A percentile compares a stretch with the other conserved stretches of the same genome.
Evolutionary conservation across 2,888 invertebrate genomes (phyloP).

Genomic region (Lasioglossum villosulum): DNA sequence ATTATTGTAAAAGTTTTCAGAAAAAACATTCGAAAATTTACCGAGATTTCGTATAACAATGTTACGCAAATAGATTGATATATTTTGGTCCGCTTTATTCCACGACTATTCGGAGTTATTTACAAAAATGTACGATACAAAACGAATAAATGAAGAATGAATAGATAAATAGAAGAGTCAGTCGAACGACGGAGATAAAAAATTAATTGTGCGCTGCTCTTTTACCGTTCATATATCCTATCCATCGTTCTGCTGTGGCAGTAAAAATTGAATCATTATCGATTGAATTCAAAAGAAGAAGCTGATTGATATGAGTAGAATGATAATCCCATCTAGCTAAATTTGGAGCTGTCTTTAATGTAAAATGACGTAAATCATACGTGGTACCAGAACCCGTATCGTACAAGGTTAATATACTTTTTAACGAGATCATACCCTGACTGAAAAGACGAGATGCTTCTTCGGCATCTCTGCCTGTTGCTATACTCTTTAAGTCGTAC

Average conservation of each 20-base stretch:
- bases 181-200: background rate
- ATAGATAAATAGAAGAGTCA: slow-evolving; percentile 22
- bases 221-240: slow-evolving; percentile 98
- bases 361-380: slow-evolving; percentile 98
- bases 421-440: slow-evolving; percentile 94
- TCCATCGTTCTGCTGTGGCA: slow-evolving; percentile 96
- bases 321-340: slow-evolving; percentile 99
- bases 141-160: slow-evolving; percentile 23
- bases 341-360: slow-evolving; percentile 95
- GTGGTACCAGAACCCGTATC: slow-evolving; percentile 98
- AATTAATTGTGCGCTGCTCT: slow-evolving; percentile 95
- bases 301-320: slow-evolving; percentile 98
- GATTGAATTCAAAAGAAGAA: slow-evolving; percentile 94
- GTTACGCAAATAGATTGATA: slow-evolving; percentile 39
- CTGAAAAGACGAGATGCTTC: slow-evolving; percentile 92
- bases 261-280: slow-evolving; percentile 93
- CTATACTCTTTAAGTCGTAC: slow-evolving; percentile 95
- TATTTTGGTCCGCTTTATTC: slow-evolving; percentile 56
- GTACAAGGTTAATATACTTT: slow-evolving; percentile 94
- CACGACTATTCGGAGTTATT: slow-evolving; percentile 33
- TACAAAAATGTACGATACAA: slow-evolving; percentile 42
- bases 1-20: background rate
- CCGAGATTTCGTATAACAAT: background rate
- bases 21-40: slow-evolving; percentile 3
- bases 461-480: slow-evolving; percentile 89